Base-by-base conservation (phyloP, 2,888 invertebrate genomes). In the Ischnura elegans region DNA sequence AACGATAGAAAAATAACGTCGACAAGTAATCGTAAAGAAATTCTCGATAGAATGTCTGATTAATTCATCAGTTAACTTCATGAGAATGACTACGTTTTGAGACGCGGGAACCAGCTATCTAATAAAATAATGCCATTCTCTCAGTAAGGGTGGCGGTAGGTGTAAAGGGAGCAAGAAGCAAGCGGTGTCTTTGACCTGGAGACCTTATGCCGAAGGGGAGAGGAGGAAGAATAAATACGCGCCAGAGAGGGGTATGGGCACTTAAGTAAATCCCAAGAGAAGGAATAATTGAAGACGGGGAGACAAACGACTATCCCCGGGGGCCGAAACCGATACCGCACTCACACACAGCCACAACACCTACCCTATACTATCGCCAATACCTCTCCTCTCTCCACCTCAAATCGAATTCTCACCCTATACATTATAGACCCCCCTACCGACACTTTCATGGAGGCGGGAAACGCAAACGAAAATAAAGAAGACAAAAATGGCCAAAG, bases 211-310 rank as follows among this genome's bases (percentile, higher is more conserved):
- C 76, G 29, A 2, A 8, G 36, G 36, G 76, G 76, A 10, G 25
- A 13, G 66, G 66, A 29, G 29, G 29, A 66, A 76, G 10, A 29
- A 76, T 76, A 76, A 76, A 76, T 36, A 36, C 29, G 29, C 8
- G 36, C 76, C 76, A 36, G 76, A 76, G 76, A 36, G 51, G 51
- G 0, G 51, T 13, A 19, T 19, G 51, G 76, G 76, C 76, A 76
- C 76, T 76, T 36, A 76, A 76, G 76, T 76, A 76, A 76, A 76
- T 76, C 76, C 76, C 76, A 76, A 29, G 76, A 76, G 76, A 16
- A 76, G 36, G 76, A 76, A 76, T 76, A 76, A 76, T 76, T 76
- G 76, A 76, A 76, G 76, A 36, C 76, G 16, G 36, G 76, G 29
- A 76, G 76, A 76, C 76, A 76, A 29, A 76, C 29, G 36, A 76